Evolutionary conservation across 1,140 invertebrate species (phyloP).

Genomic region (Drosophila repleta): DNA sequence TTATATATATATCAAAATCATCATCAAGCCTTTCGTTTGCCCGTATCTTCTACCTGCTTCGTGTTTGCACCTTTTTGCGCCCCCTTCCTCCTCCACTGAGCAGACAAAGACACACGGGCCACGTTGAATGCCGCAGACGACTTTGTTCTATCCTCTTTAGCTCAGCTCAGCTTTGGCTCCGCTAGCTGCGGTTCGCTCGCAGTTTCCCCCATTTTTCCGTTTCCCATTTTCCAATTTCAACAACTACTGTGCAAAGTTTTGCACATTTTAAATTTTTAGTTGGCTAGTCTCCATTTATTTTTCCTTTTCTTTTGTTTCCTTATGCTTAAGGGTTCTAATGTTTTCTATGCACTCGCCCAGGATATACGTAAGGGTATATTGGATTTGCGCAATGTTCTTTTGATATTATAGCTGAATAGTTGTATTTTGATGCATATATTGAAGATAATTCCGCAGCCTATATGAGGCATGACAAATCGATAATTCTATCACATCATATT

Average conservation of each 20-base stretch:
- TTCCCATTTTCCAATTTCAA: conserved; percentile 53
- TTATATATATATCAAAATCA: conserved; percentile 29
- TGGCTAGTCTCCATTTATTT: conserved; percentile 56
- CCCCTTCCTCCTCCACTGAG: conserved; percentile 7
- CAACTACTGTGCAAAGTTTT: conserved; percentile 61
- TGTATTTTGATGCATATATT: too few species aligned
- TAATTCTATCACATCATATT: too few species aligned
- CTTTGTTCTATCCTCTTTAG: conserved; percentile 50
- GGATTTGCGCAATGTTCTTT: too few species aligned
- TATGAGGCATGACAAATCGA: too few species aligned
- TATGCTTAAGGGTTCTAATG: background rate
- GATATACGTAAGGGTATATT: too few species aligned
- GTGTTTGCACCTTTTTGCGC: conserved; percentile 62
- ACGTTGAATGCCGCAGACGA: conserved; percentile 33
- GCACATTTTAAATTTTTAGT: conserved; percentile 76
- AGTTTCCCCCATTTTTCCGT: conserved; percentile 8
- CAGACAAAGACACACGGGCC: conserved; percentile 57
- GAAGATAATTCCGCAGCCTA: too few species aligned
- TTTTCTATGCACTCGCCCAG: too few species aligned
- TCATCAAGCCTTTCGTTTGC: conserved; percentile 52
- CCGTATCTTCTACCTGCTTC: conserved; percentile 53
- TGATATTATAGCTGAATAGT: too few species aligned
- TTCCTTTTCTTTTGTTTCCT: background rate
- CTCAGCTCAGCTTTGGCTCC: conserved; percentile 40
- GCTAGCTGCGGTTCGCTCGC: conserved; percentile 62